A percentile compares a stretch with the other conserved stretches of the same genome.
Conservation (phyloP, 2,888 invertebrate species). For the Nesidiocoris tenuis region DNA sequence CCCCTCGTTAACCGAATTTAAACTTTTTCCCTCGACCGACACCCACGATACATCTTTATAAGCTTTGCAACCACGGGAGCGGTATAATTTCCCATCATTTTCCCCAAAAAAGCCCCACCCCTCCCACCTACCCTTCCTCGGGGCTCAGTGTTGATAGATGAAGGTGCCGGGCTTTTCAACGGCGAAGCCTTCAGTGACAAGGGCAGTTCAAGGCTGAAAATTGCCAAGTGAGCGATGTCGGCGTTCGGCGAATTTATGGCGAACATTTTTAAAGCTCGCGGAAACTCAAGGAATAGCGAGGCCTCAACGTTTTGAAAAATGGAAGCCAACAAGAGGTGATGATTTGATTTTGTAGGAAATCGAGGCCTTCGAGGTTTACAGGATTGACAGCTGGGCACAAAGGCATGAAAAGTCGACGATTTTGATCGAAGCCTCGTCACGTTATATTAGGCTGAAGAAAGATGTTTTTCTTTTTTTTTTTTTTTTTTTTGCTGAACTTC, state of each 20-base stretch:
- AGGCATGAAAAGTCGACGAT: too few relatives aligned
- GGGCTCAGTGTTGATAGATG: slow-evolving; percentile 4
- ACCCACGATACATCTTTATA: not conserved
- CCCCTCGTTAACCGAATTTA: not conserved
- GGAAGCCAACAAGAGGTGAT: not conserved
- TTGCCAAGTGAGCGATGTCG: not conserved
- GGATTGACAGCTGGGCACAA: too few relatives aligned
- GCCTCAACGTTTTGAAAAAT: not conserved
- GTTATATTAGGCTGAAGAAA: too few relatives aligned
- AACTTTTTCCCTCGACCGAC: too few relatives aligned
- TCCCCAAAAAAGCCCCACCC: too few relatives aligned
- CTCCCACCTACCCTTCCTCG: too few relatives aligned
- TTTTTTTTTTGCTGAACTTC: too few relatives aligned
- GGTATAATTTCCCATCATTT: not conserved
- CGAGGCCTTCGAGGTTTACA: too few relatives aligned
- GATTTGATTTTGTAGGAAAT: too few relatives aligned
- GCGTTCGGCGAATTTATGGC: not conserved
- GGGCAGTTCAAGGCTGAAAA: not conserved
- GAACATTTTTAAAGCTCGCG: not conserved
- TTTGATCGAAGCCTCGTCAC: too few relatives aligned
- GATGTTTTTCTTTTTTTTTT: too few relatives aligned
- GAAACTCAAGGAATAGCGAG: not conserved
- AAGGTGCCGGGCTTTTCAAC: slow-evolving; percentile 15
- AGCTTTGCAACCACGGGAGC: not conserved
- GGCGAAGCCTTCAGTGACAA: slow-evolving; percentile 11